These are phyloP conservation scores for Eriocheir sinensis DNA, from an alignment of 1,140 invertebrate species.

Conservation along the genomic window DNA sequence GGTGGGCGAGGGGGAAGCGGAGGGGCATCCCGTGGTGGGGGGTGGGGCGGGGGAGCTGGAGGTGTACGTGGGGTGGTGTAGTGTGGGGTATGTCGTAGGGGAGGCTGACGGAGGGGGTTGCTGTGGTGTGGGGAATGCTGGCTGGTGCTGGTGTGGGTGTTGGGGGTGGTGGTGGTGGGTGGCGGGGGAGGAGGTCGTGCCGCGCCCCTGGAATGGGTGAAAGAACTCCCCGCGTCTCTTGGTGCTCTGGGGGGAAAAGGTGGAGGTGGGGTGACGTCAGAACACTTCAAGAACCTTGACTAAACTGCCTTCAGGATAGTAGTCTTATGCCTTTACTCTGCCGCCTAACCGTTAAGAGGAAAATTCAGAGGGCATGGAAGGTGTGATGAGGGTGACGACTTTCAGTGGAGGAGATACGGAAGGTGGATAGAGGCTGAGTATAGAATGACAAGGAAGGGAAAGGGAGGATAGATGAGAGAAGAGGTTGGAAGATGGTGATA, in stretches of 20 bases:
- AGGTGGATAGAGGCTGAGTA: no score
- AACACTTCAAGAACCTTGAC: no score
- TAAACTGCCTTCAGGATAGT: no score
- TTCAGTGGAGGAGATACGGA: no score
- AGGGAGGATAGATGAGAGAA: no score
- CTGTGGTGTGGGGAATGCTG: not conserved
- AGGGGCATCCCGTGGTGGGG: not conserved
- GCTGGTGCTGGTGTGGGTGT: constrained; percentile 1
- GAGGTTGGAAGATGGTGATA: no score
- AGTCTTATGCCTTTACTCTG: no score
- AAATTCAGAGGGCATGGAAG: no score
- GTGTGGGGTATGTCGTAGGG: not conserved
- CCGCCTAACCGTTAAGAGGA: no score
- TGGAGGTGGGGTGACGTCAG: not conserved
- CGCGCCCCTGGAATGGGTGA: constrained; percentile 54
- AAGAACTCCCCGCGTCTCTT: constrained; percentile 72
- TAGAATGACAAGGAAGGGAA: no score
- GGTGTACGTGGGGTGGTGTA: not conserved
- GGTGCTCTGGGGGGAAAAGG: constrained; percentile 58
- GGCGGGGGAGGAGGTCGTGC: constrained; percentile 53
- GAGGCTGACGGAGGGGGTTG: constrained; percentile 30
- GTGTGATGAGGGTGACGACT: no score
- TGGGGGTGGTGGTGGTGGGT: constrained; percentile 40
- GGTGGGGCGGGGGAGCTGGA: not conserved
- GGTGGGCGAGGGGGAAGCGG: not conserved